Evolutionary conservation across 2,797 vertebrate species (phyloP), one percentile per base, ranked within the genome.

Genomic region (Semaprochilodus insignis): DNA sequence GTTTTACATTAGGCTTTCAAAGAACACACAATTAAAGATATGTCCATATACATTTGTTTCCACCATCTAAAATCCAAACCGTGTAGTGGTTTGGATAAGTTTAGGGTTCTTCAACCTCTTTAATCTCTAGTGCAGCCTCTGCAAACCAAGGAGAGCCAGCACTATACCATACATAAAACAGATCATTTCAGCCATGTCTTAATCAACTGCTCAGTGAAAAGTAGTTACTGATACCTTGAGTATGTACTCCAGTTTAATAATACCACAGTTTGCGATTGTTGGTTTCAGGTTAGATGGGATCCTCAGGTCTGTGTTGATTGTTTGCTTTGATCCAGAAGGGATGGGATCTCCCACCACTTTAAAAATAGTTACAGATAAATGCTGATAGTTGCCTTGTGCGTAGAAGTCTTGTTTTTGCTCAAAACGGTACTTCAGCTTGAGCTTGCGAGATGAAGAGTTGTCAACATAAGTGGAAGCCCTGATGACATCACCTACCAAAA

Each of bases 401-500:
- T 85, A 93, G 85, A 94, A 97, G 70, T 93, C 86, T 81, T 96
- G 91, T 31, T 90, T 88, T 91, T 93, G 93, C 80, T 89, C 93
- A 83, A 98, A 88, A 90, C 87, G 93, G 94, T 96, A 95, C 94
- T 98, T 97, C 90, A 97, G 94, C 89, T 91, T 92, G 96, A 95
- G 85, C 0, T 93, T 83, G 70, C 95, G 95, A 87, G 97, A 97
- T 77, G 97, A 98, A 84, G 95, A 94, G 67, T 99, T 99, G 87
- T 96, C 95, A 90, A 98, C 91, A 86, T 96, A 95, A 74, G 95
- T 96, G 85, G 95, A 94, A 90, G 98, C 93, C 85, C 91, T 89
- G 87, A 97, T 92, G 60, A 93, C 95, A 91, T 99, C 97, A 94
- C 98, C 98, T 98, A 84, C 71, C 87, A 74, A 19, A 84, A 1